Percentiles rank a stretch among this genome's conserved stretches.
phyloP scores from a whole-genome alignment of 35 echinoderm and acorn worm genomes.

The Amphiura filiformis region DNA sequence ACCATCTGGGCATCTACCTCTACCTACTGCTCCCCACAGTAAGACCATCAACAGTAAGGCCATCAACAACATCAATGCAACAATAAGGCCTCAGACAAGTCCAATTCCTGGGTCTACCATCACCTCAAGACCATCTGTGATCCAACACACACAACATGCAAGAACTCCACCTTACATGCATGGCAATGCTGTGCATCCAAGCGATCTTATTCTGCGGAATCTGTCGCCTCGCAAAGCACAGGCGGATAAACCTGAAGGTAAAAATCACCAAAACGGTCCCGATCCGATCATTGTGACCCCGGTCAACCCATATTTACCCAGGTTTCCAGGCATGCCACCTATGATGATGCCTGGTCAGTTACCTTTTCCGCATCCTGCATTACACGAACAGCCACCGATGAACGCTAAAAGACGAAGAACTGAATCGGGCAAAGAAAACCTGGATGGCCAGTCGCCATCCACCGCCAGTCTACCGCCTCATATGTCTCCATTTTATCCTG shows the following conservation, averaged over 20 bases:
- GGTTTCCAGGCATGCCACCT: neutral
- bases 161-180: constrained; percentile 17
- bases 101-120: neutral
- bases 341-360: neutral
- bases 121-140: constrained; percentile 75
- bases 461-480: neutral
- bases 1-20: neutral
- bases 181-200: constrained; percentile 57
- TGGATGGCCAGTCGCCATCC: neutral
- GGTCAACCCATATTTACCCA: neutral
- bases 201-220: constrained; percentile 72
- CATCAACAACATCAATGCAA: neutral
- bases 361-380: neutral
- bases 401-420: constrained; percentile 9
- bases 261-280: neutral
- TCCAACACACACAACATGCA: constrained; percentile 81
- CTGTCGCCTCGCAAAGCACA: constrained; percentile 15
- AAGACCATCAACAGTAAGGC: too few relatives aligned
- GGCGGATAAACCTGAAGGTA: neutral
- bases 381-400: neutral
- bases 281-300: neutral
- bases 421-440: constrained; percentile 37
- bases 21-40: neutral
- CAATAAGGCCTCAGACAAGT: neutral
- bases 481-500: neutral